Percentiles rank a stretch among this genome's conserved stretches.
Conservation (phyloP, 2,888 invertebrate species). For the Dione juno region DNA sequence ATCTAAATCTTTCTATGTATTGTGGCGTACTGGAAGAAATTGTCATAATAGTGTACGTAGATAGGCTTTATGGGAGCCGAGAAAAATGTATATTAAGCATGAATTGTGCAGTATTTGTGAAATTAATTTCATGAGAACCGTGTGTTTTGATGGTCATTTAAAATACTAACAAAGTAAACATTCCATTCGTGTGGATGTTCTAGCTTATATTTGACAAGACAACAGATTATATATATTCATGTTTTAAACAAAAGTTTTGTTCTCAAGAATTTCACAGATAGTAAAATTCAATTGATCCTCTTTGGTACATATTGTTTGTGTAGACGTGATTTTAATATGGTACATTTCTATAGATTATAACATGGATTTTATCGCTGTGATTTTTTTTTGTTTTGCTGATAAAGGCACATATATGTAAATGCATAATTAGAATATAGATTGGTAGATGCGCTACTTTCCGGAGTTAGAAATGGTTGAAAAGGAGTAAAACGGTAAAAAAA, state of each 20-base stretch:
- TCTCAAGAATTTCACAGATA: conserved; percentile 34
- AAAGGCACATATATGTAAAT: conserved; percentile 62
- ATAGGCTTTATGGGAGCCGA: conserved; percentile 68
- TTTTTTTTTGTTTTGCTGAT: conserved; percentile 50
- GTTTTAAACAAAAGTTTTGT: conserved; percentile 3
- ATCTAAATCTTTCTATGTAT: conserved; percentile 52
- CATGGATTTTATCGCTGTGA: conserved; percentile 56
- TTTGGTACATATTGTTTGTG: conserved; percentile 51
- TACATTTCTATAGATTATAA: conserved; percentile 63
- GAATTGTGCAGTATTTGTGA: conserved; percentile 57
- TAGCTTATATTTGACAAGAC: conserved; percentile 52
- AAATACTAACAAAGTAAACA: conserved; percentile 56
- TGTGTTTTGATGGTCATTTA: conserved; percentile 54
- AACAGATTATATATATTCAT: conserved; percentile 8
- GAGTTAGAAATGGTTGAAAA: conserved; percentile 68
- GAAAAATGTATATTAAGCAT: conserved; percentile 56
- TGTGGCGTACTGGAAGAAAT: conserved; percentile 54
- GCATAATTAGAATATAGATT: conserved; percentile 77
- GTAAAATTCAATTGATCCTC: conserved; percentile 56
- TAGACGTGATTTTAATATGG: conserved; percentile 54
- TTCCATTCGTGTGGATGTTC: conserved; percentile 62
- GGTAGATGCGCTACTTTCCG: conserved; percentile 82
- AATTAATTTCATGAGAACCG: conserved; percentile 48
- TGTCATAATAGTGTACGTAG: conserved; percentile 64
- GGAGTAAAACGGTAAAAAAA: conserved; percentile 56